A percentile compares a stretch with the other conserved stretches of the same genome.
Evolutionary conservation across 2,113 vertebrate genomes (phyloP).

Genomic region (Ammodytes dubius): DNA sequence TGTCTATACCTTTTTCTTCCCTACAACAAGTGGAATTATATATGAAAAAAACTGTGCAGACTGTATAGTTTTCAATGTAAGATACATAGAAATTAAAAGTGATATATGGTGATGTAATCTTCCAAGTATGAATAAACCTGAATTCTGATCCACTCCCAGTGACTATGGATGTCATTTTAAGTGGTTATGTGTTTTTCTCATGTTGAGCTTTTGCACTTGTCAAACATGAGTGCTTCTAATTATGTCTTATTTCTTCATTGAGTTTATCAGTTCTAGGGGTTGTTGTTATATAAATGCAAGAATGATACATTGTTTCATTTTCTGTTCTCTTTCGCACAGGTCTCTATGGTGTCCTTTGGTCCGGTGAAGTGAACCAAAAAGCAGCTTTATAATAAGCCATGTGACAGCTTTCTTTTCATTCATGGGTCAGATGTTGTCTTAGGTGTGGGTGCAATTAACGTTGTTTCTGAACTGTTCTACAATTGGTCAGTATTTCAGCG

Average conservation of each 20-base stretch:
- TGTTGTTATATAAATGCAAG: neutral
- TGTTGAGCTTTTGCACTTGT: neutral
- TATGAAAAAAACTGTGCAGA: constrained; percentile 68
- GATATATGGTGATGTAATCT: constrained; percentile 83
- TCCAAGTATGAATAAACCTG: constrained; percentile 83
- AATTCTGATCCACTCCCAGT: constrained; percentile 74
- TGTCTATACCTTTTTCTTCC: constrained; percentile 79
- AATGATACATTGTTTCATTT: no score
- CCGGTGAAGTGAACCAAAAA: no score
- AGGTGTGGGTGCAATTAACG: no score
- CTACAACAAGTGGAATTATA: constrained; percentile 73
- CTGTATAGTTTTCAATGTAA: constrained; percentile 88
- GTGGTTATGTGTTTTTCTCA: no score
- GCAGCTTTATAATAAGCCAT: no score
- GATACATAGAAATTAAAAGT: constrained; percentile 81
- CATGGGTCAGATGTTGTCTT: no score
- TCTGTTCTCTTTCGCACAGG: no score
- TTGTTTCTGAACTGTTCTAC: no score
- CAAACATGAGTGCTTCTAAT: neutral
- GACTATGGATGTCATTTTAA: constrained; percentile 4
- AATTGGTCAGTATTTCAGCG: no score
- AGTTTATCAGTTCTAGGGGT: neutral
- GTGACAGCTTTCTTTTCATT: no score
- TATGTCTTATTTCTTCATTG: neutral
- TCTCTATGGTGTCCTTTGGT: no score